These are phyloP conservation scores for Tragopan temminckii DNA, from an alignment of 2,797 vertebrate genomes.

Conservation along the genomic window DNA sequence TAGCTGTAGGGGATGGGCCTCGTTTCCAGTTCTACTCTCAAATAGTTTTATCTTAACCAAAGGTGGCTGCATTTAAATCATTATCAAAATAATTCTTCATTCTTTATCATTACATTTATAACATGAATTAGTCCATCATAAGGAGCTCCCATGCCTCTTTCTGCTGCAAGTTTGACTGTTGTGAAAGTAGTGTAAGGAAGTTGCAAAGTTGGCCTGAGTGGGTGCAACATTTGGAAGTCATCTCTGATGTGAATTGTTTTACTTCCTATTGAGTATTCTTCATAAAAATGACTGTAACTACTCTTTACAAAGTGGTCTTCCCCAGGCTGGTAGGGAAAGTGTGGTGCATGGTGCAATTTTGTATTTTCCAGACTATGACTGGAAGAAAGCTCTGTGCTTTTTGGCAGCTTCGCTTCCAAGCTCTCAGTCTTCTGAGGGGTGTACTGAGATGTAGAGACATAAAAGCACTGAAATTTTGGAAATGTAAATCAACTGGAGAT, in stretches of 20 bases:
- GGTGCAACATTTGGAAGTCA: background rate
- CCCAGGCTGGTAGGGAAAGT: background rate
- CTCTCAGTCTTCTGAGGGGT: background rate
- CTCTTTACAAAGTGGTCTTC: background rate
- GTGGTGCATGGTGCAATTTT: background rate
- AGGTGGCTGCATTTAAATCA: background rate
- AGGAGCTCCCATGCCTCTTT: background rate
- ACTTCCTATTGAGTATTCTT: background rate
- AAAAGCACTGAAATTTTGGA: background rate
- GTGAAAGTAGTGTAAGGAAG: background rate
- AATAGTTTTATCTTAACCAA: background rate
- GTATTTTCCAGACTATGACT: background rate
- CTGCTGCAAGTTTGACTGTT: background rate
- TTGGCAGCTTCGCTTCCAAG: background rate
- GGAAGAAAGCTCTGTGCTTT: background rate
- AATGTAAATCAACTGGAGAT: background rate
- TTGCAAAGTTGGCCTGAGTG: background rate
- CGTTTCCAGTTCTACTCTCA: accelerated
- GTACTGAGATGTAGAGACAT: background rate
- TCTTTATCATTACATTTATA: background rate
- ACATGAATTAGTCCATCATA: accelerated
- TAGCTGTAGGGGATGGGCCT: background rate
- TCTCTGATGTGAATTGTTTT: background rate
- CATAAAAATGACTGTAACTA: background rate
- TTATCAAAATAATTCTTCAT: background rate